Evolutionary conservation across 2,888 invertebrate species (phyloP).

Genomic region (Congeria kusceri): DNA sequence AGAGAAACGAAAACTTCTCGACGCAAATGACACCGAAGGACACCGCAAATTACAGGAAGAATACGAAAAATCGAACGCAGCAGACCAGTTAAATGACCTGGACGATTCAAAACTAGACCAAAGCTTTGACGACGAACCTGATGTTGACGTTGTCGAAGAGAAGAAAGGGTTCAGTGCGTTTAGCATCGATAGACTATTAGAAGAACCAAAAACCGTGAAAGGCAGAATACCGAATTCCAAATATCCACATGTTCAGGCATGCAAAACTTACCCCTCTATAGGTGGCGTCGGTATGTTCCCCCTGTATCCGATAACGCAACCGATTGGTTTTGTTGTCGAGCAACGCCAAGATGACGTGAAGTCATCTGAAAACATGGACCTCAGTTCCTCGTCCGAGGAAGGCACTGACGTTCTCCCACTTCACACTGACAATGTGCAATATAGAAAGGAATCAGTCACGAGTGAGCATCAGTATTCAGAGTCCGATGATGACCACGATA

Average conservation of each 20-base stretch:
- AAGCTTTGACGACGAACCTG: slow-evolving; percentile 9
- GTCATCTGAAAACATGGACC: slow-evolving; percentile 52
- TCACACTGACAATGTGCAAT: slow-evolving; percentile 24
- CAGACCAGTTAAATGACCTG: neutral
- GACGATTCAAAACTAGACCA: slow-evolving; percentile 13
- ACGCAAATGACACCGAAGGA: slow-evolving; percentile 23
- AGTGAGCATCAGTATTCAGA: slow-evolving; percentile 25
- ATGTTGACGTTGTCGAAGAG: slow-evolving; percentile 28
- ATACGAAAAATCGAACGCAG: neutral
- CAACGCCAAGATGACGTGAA: slow-evolving; percentile 70
- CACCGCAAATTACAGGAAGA: slow-evolving; percentile 3
- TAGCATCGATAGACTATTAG: slow-evolving; percentile 86
- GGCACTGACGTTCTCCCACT: slow-evolving; percentile 21
- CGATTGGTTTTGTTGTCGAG: slow-evolving; percentile 85
- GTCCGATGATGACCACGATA: slow-evolving; percentile 49
- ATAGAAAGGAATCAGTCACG: neutral
- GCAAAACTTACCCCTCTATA: slow-evolving; percentile 85
- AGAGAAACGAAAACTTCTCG: slow-evolving; percentile 68
- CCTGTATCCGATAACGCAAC: slow-evolving; percentile 86
- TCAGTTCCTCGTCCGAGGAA: slow-evolving; percentile 52
- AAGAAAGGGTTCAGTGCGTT: slow-evolving; percentile 79
- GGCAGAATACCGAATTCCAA: slow-evolving; percentile 86
- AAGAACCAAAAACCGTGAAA: slow-evolving; percentile 86
- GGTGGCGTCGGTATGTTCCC: slow-evolving; percentile 83
- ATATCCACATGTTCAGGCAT: slow-evolving; percentile 86